Evolutionary conservation across 2,113 vertebrate species (phyloP).

Genomic region (Engystomops pustulosus): DNA sequence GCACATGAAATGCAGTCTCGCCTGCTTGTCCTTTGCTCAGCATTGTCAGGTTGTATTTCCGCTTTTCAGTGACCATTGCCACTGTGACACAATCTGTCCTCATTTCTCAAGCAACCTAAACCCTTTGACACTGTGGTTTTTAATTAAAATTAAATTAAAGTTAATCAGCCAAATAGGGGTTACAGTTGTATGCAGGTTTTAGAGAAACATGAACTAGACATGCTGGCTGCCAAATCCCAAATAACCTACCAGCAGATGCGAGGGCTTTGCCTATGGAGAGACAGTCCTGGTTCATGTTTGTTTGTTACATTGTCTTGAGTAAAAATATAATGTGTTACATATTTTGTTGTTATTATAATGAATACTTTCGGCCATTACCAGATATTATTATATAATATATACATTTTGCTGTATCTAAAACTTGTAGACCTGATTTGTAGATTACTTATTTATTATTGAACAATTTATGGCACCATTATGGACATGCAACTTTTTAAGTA

Average conservation of each 20-base stretch:
- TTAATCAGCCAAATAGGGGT: slow-evolving; percentile 99
- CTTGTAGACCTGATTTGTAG: no score
- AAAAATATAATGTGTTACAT: no score
- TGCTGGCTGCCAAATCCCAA: slow-evolving; percentile 92
- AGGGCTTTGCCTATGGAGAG: slow-evolving; percentile 73
- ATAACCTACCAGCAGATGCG: slow-evolving; percentile 97
- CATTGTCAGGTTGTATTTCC: slow-evolving; percentile 95
- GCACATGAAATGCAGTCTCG: background rate
- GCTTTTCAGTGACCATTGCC: slow-evolving; percentile 94
- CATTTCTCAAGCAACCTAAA: slow-evolving; percentile 99
- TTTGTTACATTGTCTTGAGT: background rate
- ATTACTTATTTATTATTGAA: no score
- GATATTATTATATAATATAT: no score
- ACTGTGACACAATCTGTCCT: slow-evolving; percentile 98
- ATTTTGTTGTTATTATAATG: no score
- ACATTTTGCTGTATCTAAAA: no score
- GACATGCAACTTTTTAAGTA: no score
- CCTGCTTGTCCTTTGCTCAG: slow-evolving; percentile 73
- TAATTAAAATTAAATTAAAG: slow-evolving; percentile 99
- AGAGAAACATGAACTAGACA: slow-evolving; percentile 95
- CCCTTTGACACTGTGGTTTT: slow-evolving; percentile 99
- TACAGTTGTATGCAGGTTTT: slow-evolving; percentile 93
- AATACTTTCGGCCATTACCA: no score
- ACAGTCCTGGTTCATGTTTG: background rate
- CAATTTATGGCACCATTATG: no score